Base-by-base conservation (phyloP, 1,140 invertebrate species). In the Drosophila miranda region DNA sequence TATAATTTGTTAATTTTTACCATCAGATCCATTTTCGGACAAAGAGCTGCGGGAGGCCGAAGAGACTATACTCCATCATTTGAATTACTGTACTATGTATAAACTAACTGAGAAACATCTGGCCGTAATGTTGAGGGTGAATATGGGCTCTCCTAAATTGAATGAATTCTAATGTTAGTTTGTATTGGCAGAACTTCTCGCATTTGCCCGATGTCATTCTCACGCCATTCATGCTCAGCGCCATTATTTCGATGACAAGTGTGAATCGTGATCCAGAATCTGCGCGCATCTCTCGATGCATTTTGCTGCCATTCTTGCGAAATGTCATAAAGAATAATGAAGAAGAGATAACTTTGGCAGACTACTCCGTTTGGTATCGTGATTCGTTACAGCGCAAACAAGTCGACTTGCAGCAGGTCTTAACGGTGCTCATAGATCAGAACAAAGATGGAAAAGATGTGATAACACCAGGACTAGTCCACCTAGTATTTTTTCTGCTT, bases 381-480 rank as follows among this genome's bases (percentile, higher is more conserved):
- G 90, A 90, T 48, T 82, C 84, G 2, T 57, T 90, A 28, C 90
- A 90, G 28, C 72, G 74, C 7, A 76, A 84, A 46, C 78, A 84
- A 26, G 86, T 89, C 1, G 62, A 91, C 53, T 28, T 90, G 14
- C 58, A 88, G n/a, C 89, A 90, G 60, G 75, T 90, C 0, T 82
- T 90, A 9, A 52, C 63, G 0, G 86, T 91, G 21, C 77, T 91
- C 0, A 88, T 91, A 19, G 90, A 91, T 61, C 90, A 90, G 30
- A 91, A 90, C 53, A 90, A 90, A 52, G 86, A 90, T 41, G 89
- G 89, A 26, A 90, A 89, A 34, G 90, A 91, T 71, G 73, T 84
- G 9, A 84, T 91, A 6, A 91, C 90, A 0, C 90, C 90, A 0
- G 90, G 90, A 0, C 54, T 91, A 1, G 72, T 90, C 1, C 80